Percentiles rank a stretch among this genome's conserved stretches.
Conservation (phyloP, 1,140 invertebrate species). For the Lamellibrachia luymesi region DNA sequence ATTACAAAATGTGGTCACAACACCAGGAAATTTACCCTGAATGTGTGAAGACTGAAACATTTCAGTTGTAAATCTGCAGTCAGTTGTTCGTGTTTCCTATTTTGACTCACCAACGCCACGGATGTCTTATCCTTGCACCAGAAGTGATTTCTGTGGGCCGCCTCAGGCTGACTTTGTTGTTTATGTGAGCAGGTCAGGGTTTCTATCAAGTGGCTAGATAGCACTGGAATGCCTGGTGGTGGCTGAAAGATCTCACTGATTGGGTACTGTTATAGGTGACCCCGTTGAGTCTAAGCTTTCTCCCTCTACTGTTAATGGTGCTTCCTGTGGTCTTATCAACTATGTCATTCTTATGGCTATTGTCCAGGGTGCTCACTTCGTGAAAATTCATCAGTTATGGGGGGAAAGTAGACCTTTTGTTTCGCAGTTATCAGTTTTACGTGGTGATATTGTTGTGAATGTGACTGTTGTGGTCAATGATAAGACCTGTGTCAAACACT, state of each 20-base stretch:
- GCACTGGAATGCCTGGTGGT: background rate
- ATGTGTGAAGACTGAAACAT: too few species aligned
- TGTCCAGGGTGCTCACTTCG: background rate
- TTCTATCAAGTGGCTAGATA: background rate
- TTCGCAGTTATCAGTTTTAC: background rate
- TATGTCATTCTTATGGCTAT: background rate
- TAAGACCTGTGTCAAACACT: background rate
- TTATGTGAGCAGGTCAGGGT: background rate
- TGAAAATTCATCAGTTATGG: background rate
- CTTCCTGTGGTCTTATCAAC: background rate
- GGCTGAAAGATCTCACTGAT: background rate
- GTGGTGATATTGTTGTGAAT: background rate
- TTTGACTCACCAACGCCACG: background rate
- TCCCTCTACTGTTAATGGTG: background rate
- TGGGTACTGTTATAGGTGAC: background rate
- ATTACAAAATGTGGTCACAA: background rate
- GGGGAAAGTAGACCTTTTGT: background rate
- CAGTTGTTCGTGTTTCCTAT: background rate
- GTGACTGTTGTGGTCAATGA: background rate
- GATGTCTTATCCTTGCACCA: background rate
- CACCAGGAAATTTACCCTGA: background rate
- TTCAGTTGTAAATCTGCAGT: background rate
- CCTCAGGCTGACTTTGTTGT: background rate
- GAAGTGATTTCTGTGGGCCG: background rate
- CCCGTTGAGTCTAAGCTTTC: too few species aligned